Base-by-base conservation (phyloP, 2,797 vertebrate species). In the Sebastes baramenuke region DNA sequence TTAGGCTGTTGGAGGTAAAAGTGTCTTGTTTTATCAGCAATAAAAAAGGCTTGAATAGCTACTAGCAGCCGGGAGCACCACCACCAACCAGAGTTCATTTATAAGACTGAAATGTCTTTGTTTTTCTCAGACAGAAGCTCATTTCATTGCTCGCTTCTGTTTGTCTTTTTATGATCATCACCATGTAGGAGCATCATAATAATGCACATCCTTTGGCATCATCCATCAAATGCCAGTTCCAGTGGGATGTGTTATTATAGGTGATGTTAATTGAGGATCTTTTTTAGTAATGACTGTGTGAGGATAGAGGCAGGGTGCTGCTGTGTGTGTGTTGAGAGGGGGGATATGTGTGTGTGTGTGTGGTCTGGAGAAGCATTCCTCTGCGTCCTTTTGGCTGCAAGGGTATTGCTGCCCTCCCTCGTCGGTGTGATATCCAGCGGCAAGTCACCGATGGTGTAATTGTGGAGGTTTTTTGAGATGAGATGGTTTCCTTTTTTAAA, bases 301-400 rank as follows among this genome's bases (percentile, higher is more conserved):
- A 58, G 68, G 70, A 65, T 52, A 75, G 54, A 71, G 76, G 62
- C 55, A 14, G 68, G 76, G 74, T 85, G 80, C 38, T 83, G 80
- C 38, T 79, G 84, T 49, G 16, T 46, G 16, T 38, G 36, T 38
- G 36, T 38, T 67, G 54, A 32, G 24, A 12, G 34, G 55, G 59
- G 16, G 52, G 22, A 83, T 49, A 7, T 18, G 16, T 38, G 13
- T 38, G 38, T 79, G 70, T 66, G 76, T 84, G 83, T 82, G 82
- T 82, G 84, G 84, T 89, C 88, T 84, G 67, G 76, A 72, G 55
- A 74, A 84, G 87, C 91, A 93, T 90, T 91, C 90, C 86, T 92
- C 87, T 87, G 91, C 67, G 89, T 92, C 90, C 89, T 90, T 89
- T 89, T 81, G 87, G 71, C 86, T 89, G 82, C 85, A 88, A 84